A percentile compares a stretch with the other conserved stretches of the same genome.
phyloP scores from a whole-genome alignment of 2,113 vertebrate genomes.

The Corvus hawaiiensis region DNA sequence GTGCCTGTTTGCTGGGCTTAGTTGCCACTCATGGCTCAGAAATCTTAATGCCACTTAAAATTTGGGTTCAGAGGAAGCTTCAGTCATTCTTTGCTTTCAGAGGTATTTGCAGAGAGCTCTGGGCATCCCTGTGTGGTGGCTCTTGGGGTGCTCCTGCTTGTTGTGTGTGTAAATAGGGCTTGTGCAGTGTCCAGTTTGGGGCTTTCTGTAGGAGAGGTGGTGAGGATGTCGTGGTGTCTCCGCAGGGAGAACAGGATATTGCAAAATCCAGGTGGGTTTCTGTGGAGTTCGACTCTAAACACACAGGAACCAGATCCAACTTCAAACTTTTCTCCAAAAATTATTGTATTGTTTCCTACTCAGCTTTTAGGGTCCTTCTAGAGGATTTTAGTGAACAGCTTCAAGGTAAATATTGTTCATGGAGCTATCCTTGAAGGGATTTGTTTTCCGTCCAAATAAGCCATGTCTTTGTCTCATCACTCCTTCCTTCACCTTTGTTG shows the following conservation, averaged over 20 bases:
- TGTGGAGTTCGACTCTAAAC: background rate
- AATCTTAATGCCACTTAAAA: background rate
- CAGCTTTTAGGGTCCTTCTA: background rate
- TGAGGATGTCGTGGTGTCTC: accelerated
- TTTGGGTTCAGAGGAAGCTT: background rate
- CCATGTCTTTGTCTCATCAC: background rate
- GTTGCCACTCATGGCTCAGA: background rate
- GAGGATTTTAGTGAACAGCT: background rate
- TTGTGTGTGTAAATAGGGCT: accelerated
- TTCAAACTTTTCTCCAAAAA: background rate
- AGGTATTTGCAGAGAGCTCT: background rate
- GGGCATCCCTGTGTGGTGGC: background rate
- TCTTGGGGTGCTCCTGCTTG: accelerated
- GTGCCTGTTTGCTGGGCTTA: too few relatives aligned
- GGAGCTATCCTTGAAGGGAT: background rate
- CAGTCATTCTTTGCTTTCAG: background rate
- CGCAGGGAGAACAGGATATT: background rate
- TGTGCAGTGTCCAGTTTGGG: background rate
- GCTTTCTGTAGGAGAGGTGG: background rate
- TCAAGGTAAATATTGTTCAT: background rate
- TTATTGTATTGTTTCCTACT: background rate
- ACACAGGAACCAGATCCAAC: background rate
- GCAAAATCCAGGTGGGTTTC: background rate
- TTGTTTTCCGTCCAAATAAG: background rate
- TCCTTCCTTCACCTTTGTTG: background rate